Evolutionary conservation across 2,888 invertebrate genomes (phyloP), one percentile per base, ranked within the genome.

Genomic region (Steromphala cineraria): DNA sequence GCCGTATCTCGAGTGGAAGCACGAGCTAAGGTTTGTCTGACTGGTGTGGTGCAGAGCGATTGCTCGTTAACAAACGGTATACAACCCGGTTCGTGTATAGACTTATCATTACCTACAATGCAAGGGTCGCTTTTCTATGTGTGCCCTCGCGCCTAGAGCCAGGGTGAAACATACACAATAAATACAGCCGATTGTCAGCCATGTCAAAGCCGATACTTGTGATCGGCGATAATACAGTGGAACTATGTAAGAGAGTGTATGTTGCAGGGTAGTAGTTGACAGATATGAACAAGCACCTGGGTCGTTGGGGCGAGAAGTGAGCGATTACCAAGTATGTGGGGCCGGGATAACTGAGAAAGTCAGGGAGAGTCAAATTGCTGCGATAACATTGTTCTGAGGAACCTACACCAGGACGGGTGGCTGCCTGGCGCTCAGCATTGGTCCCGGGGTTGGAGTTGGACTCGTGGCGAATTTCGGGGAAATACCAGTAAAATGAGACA

Each of bases 181-280:
- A n/a, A 31, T 17, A 40, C 71, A 62, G 40, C 71, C 19, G 71
- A 71, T 36, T 71, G 71, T 71, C 36, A 31, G 40, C 36, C 36
- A 71, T 71, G 71, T 71, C 40, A 71, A 31, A 31, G 40, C 71
- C 71, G 36, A 71, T 71, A 71, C 36, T 40, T 10, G 71, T 71
- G 71, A 71, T 71, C 36, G 71, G 17, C 36, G 71, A 71, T 71
- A 71, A 71, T 71, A 40, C 71, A 71, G 71, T 71, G 40, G 71
- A 15, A 36, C 4, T 36, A 71, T 40, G 17, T 19, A 71, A 5
- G 19, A 71, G 31, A 17, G 71, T 71, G 71, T 71, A 31, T 36
- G 31, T 71, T 71, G 40, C 71, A 71, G 71, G 40, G 19, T 13
- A 40, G 36, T 36, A 71, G 24, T 40, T 71, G 71, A 71, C 71